phyloP scores from a whole-genome alignment of 1,140 invertebrate genomes.

The Leptinotarsa texana region DNA sequence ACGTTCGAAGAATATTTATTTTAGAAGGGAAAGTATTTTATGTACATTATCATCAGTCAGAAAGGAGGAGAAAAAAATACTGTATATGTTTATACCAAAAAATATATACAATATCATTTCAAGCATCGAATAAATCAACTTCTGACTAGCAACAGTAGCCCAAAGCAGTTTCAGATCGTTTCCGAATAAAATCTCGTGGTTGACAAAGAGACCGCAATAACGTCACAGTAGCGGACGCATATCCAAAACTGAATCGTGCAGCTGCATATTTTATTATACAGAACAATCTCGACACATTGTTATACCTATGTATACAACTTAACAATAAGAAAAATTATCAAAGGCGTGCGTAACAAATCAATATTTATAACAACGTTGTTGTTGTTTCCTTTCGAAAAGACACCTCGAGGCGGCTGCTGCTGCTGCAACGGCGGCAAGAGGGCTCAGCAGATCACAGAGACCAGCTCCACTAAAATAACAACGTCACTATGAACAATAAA shows the following conservation, averaged over 20 bases:
- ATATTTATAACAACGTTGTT: slow-evolving; percentile 11
- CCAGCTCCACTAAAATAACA: slow-evolving; percentile 1
- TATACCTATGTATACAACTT: slow-evolving; percentile 47
- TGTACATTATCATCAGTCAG: slow-evolving; percentile 38
- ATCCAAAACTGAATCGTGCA: slow-evolving; percentile 47
- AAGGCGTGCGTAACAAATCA: slow-evolving; percentile 9
- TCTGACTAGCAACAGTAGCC: slow-evolving; percentile 47
- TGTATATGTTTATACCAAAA: slow-evolving; percentile 45
- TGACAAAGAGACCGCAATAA: no score
- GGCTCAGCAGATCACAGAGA: slow-evolving; percentile 9
- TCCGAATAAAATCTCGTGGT: slow-evolving; percentile 11
- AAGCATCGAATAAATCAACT: slow-evolving; percentile 20
- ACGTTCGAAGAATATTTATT: no score
- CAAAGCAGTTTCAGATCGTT: slow-evolving; percentile 45
- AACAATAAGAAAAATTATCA: slow-evolving; percentile 35
- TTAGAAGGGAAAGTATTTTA: no score
- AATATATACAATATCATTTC: slow-evolving; percentile 47
- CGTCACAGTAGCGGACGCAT: slow-evolving; percentile 15
- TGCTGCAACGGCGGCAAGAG: not conserved
- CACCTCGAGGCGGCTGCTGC: not conserved
- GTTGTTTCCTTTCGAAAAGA: not conserved
- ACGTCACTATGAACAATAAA: slow-evolving; percentile 18
- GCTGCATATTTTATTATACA: slow-evolving; percentile 50
- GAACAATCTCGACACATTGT: slow-evolving; percentile 36
- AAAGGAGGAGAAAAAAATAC: slow-evolving; percentile 39